Evolutionary conservation across 2,888 invertebrate species (phyloP).

Genomic region (Hirudinaria manillensis): DNA sequence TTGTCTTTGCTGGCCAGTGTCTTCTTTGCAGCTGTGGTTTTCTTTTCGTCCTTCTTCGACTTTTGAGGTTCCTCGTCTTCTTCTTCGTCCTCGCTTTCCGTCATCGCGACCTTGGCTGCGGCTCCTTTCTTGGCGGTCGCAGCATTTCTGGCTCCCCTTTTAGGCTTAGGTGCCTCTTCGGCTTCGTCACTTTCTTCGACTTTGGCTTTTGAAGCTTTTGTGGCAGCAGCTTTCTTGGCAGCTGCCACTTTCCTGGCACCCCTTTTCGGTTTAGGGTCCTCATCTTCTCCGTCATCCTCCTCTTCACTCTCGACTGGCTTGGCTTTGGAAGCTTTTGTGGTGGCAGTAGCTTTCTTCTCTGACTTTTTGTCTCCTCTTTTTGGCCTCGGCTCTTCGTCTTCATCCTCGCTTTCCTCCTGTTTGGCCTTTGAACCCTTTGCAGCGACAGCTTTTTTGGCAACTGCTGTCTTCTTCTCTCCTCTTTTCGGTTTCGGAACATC

Average conservation of each 20-base stretch:
- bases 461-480: not conserved
- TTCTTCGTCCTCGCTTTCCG: not conserved
- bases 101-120: not conserved
- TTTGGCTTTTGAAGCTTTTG: not conserved
- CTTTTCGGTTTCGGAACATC: constrained; percentile 7
- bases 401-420: constrained; percentile 1
- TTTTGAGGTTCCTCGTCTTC: not conserved
- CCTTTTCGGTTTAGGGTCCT: not conserved
- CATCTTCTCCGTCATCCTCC: not conserved
- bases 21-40: not conserved
- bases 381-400: not conserved
- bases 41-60: not conserved
- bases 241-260: not conserved
- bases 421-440: not conserved
- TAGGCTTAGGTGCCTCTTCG: not conserved
- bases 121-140: not conserved
- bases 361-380: not conserved
- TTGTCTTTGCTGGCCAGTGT: not conserved
- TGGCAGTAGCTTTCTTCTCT: not conserved
- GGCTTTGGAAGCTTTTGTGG: not conserved
- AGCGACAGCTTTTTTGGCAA: not conserved
- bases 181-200: not conserved
- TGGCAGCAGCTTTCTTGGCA: not conserved
- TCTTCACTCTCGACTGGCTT: not conserved
- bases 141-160: not conserved